Conservation (phyloP, 2,113 vertebrate genomes). For the Malurus elegans region DNA sequence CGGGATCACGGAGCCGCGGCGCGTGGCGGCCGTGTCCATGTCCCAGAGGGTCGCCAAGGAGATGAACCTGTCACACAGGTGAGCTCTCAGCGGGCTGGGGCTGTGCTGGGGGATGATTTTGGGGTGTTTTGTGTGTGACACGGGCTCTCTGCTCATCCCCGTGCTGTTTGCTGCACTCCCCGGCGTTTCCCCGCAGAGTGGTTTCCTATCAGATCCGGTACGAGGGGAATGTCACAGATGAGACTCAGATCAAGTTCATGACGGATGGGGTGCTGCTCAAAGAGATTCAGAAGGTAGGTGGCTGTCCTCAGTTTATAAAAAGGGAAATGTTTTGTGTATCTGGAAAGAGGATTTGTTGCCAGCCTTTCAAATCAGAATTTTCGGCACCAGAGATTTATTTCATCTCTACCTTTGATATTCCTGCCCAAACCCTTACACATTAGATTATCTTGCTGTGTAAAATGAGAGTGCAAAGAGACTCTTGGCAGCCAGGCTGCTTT, state of each 20-base stretch:
- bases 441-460: not conserved
- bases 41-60: slow-evolving; percentile 91
- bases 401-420: not conserved
- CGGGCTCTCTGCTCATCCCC: not conserved
- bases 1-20: slow-evolving; percentile 91
- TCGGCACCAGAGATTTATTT: not conserved
- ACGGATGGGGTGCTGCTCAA: slow-evolving; percentile 94
- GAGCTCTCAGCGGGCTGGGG: not conserved
- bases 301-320: not conserved
- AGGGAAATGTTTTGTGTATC: accelerated
- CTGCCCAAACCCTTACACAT: not conserved
- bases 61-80: slow-evolving; percentile 92
- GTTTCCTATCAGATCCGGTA: slow-evolving; percentile 97
- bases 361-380: not conserved
- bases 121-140: not conserved
- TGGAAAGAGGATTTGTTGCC: not conserved
- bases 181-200: slow-evolving; percentile 67
- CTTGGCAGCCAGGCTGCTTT: accelerated
- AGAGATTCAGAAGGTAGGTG: slow-evolving; percentile 90
- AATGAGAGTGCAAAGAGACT: not conserved
- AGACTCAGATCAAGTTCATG: slow-evolving; percentile 97
- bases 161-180: not conserved
- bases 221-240: slow-evolving; percentile 87
- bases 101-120: not conserved
- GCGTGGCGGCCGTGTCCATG: slow-evolving; percentile 94